These are phyloP conservation scores for fruit fly (Drosophila melanogaster) DNA, from an alignment of 1,140 invertebrate species.

Conservation along the genomic window DNA sequence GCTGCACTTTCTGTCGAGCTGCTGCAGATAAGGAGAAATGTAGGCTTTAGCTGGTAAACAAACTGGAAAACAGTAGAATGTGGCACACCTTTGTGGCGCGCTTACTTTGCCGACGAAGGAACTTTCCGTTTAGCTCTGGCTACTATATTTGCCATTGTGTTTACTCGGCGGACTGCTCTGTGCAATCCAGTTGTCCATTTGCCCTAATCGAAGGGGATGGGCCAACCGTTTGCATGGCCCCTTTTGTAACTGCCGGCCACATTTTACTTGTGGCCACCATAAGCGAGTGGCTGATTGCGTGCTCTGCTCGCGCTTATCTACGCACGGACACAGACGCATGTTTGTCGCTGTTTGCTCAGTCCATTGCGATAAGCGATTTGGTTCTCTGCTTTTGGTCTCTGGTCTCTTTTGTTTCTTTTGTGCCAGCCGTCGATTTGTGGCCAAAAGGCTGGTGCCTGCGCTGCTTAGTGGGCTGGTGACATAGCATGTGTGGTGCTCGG, in stretches of 20 bases:
- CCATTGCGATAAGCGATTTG: constrained; percentile 63
- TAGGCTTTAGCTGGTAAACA: constrained; percentile 10
- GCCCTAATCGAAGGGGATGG: no score
- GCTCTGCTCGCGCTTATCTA: constrained; percentile 56
- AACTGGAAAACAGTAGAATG: neutral
- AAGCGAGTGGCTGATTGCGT: constrained; percentile 60
- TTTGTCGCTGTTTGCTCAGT: constrained; percentile 62
- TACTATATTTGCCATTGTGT: no score
- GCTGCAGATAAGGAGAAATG: constrained; percentile 21
- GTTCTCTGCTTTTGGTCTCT: constrained; percentile 15
- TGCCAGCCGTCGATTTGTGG: neutral
- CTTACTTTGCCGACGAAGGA: neutral
- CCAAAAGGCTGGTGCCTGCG: constrained; percentile 5
- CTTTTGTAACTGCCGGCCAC: constrained; percentile 9
- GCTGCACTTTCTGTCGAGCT: constrained; percentile 17
- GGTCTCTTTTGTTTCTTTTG: neutral
- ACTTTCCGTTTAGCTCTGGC: no score
- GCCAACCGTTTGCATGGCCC: no score
- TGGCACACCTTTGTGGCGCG: neutral
- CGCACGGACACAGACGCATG: constrained; percentile 13
- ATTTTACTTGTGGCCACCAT: constrained; percentile 59
- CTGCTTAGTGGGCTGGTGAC: neutral
- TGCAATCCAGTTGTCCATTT: no score
- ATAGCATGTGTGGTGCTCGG: neutral
- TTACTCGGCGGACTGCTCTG: no score